phyloP scores from a whole-genome alignment of 2,888 invertebrate species.

The Cryptus armator region DNA sequence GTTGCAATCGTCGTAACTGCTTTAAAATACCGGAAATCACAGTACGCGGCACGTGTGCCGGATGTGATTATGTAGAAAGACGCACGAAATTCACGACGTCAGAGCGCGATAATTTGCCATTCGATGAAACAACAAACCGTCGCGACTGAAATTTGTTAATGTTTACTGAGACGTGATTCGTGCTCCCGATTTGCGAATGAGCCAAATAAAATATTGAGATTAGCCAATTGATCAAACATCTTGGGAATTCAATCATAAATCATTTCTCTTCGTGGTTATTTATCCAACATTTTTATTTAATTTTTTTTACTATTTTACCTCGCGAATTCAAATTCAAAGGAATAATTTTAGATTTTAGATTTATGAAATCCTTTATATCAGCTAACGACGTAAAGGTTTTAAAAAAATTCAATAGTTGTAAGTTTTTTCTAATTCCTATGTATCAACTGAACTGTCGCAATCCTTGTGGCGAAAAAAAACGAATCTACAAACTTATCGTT shows the following conservation, averaged over 20 bases:
- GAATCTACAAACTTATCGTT: too few relatives aligned
- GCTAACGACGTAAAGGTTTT: too few relatives aligned
- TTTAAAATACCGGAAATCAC: not conserved
- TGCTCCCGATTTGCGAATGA: not conserved
- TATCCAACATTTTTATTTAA: too few relatives aligned
- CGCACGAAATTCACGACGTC: not conserved
- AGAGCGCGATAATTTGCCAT: not conserved
- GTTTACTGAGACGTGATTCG: not conserved
- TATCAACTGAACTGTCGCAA: too few relatives aligned
- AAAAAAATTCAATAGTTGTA: too few relatives aligned
- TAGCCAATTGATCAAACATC: not conserved
- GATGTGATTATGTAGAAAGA: not conserved
- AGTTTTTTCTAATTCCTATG: too few relatives aligned
- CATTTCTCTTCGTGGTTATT: too few relatives aligned
- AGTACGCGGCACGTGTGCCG: slow-evolving; percentile 1
- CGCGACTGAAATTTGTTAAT: not conserved
- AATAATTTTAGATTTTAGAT: too few relatives aligned
- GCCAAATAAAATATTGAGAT: slow-evolving; percentile 1
- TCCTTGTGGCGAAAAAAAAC: too few relatives aligned
- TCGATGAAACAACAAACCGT: slow-evolving; percentile 11
- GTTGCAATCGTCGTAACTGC: not conserved
- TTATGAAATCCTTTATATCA: too few relatives aligned
- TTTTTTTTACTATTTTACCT: not conserved
- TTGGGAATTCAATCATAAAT: too few relatives aligned
- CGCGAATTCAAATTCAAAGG: too few relatives aligned